Conservation (phyloP, 2,797 vertebrate species). For the Phataginus tetradactyla region DNA sequence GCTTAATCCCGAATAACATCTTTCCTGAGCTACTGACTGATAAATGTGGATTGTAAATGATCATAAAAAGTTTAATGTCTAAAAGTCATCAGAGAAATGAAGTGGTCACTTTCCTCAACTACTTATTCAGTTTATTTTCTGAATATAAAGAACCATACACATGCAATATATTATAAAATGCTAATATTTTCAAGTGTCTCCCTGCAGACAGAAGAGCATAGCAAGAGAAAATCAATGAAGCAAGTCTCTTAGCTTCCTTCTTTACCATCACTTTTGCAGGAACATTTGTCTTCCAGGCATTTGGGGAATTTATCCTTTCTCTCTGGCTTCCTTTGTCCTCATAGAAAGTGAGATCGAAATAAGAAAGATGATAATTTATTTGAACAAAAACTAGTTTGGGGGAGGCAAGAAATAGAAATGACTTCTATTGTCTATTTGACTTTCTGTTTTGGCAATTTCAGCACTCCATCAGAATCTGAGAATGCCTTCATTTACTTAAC, state of each 20-base stretch:
- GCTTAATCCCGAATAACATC: background rate
- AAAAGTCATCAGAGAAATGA: slow-evolving; percentile 21
- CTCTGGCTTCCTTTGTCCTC: slow-evolving; percentile 40
- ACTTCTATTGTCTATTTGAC: background rate
- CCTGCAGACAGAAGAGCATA: background rate
- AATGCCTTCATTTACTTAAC: background rate
- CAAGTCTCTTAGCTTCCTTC: slow-evolving; percentile 8
- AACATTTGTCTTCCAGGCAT: slow-evolving; percentile 58
- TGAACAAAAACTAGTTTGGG: background rate
- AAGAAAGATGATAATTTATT: slow-evolving; percentile 41
- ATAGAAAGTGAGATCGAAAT: slow-evolving; percentile 24
- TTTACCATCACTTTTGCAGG: background rate
- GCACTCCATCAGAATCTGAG: background rate
- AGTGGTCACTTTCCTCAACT: background rate
- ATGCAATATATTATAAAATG: background rate
- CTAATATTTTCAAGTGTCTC: slow-evolving; percentile 42
- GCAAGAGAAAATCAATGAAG: slow-evolving; percentile 54
- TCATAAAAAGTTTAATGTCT: background rate
- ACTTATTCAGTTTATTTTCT: background rate
- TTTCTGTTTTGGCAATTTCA: background rate
- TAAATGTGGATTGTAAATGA: background rate
- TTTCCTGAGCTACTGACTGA: slow-evolving; percentile 16
- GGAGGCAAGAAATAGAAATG: slow-evolving; percentile 1
- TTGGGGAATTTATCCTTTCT: slow-evolving; percentile 45
- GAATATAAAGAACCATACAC: background rate